Evolutionary conservation across 35 echinoderm and acorn worm species (phyloP), one percentile per base, ranked within the genome.

Genomic region (Lytechinus pictus): DNA sequence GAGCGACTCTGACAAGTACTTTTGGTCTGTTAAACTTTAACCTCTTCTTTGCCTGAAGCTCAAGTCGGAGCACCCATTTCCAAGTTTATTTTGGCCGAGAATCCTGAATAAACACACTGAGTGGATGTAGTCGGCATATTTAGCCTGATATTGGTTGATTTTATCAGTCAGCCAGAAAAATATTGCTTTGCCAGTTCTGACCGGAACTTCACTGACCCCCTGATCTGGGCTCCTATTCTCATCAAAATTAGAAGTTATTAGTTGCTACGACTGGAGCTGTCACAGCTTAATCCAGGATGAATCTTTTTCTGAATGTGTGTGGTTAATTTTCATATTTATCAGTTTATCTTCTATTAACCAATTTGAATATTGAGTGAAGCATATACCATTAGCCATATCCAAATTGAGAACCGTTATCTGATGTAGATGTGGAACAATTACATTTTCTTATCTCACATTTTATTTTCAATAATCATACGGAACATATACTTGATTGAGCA

Each of bases 121-220:
- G 66, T 79, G 66, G 66, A 79, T 79, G 66, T 24, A 79, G 16
- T 79, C 66, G 66, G 66, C 66, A 79, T 79, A 79, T 79, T 79
- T 79, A 24, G 66, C 66, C n/a, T 24, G 66, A 79, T 79, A 3
- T 79, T 1, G 66, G 66, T 79, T 79, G 66, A 79, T 79, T 79
- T 79, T 79, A 79, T 79, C 66, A 79, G 66, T 79, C 66, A 24
- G 19, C 66, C 19, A 24, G n/a, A 79, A 24, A 79, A 79, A 79
- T 79, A 79, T 79, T 79, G 19, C 19, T 1, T 79, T 24, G 6
- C 66, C n/a, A 79, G 66, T 79, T 79, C 66, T 79, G 66, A 79
- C 66, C 66, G 16, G 66, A 79, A 79, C 66, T 7, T 7, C 19
- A 79, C 4, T 79, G 66, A 79, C 66, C 66, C 33, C n/a, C 66